phyloP scores from a whole-genome alignment of 1,140 invertebrate species.

The Uloborus diversus region DNA sequence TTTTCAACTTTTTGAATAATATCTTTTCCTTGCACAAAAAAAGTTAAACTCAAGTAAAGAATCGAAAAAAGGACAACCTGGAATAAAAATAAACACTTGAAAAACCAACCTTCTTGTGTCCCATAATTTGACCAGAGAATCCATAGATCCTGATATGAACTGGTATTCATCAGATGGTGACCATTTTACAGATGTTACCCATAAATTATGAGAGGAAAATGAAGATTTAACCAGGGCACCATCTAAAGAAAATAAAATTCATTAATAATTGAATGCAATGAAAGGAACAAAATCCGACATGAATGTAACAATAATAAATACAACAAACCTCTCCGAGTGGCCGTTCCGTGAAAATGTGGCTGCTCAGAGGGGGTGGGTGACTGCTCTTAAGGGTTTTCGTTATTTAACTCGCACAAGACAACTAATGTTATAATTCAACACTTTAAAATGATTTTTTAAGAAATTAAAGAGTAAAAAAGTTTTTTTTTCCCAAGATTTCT shows the following conservation, averaged over 20 bases:
- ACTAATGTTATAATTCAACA: no score
- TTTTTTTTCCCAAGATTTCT: no score
- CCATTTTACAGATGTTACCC: conserved; percentile 92
- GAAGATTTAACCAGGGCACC: conserved; percentile 85
- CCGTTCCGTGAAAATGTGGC: no score
- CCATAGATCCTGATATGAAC: conserved; percentile 94
- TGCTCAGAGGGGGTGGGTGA: no score
- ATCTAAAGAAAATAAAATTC: conserved; percentile 70
- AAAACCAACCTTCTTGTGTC: conserved; percentile 88
- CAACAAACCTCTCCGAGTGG: no score
- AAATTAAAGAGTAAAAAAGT: no score
- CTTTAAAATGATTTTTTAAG: no score
- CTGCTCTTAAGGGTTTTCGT: no score
- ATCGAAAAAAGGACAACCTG: conserved; percentile 16
- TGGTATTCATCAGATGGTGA: conserved; percentile 82
- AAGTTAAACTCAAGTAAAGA: conserved; percentile 18
- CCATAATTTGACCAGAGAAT: conserved; percentile 93
- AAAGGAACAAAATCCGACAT: no score
- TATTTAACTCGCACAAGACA: no score
- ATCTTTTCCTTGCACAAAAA: background rate
- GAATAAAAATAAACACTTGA: conserved; percentile 28
- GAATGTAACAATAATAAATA: no score
- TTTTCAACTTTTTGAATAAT: background rate
- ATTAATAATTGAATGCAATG: no score
- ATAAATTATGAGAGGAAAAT: conserved; percentile 89